Evolutionary conservation across 2,888 invertebrate genomes (phyloP), one percentile per base, ranked within the genome.

Genomic region (Gymnoscelis rufifasciata): DNA sequence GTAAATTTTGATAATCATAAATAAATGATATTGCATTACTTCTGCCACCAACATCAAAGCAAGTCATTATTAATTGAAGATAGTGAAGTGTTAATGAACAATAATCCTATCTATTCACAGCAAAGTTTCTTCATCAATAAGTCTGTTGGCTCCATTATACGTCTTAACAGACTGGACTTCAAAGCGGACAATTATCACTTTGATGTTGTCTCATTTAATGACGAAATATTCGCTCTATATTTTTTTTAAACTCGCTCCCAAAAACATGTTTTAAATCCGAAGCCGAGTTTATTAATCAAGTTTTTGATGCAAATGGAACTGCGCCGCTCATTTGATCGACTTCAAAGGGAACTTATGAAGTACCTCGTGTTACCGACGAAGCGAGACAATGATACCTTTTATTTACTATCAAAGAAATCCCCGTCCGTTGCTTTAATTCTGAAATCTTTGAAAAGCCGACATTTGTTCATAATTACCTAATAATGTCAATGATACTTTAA

Each of bases 371-470:
- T 57, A 50, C 55, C 56, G 51, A 63, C 73, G 73, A 71, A 71
- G 71, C 76, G 72, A 76, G 75, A 78, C 79, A 78, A 79, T 78
- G 74, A 79, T 78, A 75, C 76, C 75, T 77, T 79, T 78, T 76
- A 78, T 79, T 78, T 71, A 67, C 77, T 76, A 77, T 79, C 77
- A 79, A 81, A 81, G 77, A 70, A 69, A 63, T 64, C 57, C 68
- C 72, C 69, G 68, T 71, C 67, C 63, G 54, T 52, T 30, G 38
- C 64, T 61, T 72, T 71, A 66, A 64, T 72, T 62, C 43, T 44
- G 46, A 38, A 51, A 56, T 43, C 57, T 60, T 60, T 52, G 57
- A 54, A 53, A 49, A 33, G 37, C 48, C 47, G 42, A 48, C 38
- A 38, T 33, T 56, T 14, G 46, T 29, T 35, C 38, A 44, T 23